Evolutionary conservation across 2,113 vertebrate species (phyloP).

Genomic region (Collichthys lucidus): DNA sequence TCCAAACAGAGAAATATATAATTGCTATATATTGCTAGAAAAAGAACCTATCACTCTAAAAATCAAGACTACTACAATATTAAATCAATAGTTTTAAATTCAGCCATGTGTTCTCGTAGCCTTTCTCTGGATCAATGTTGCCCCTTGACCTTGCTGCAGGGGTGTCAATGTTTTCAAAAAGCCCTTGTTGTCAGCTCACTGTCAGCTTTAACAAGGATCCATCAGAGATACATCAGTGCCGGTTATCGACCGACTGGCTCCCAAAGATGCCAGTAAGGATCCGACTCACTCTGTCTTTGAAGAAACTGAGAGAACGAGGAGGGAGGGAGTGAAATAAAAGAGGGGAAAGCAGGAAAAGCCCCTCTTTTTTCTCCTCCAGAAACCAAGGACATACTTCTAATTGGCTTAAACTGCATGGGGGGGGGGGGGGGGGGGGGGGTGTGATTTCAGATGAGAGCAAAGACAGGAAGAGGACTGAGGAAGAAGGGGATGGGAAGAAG

Average conservation of each 20-base stretch:
- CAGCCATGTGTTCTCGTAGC: constrained; percentile 23
- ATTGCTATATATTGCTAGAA: not conserved
- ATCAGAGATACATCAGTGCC: constrained; percentile 50
- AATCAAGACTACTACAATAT: not conserved
- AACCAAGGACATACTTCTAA: constrained; percentile 63
- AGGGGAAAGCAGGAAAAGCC: constrained; percentile 14
- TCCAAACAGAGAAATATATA: not conserved
- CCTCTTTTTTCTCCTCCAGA: constrained; percentile 20
- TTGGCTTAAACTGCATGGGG: constrained; percentile 41
- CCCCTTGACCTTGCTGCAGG: constrained; percentile 64
- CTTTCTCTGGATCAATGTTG: constrained; percentile 63
- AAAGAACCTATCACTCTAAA: not conserved
- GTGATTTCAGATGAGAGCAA: not conserved
- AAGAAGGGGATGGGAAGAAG: constrained; percentile 8
- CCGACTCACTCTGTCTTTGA: constrained; percentile 37
- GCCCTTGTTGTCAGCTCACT: constrained; percentile 64
- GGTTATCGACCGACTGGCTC: constrained; percentile 46
- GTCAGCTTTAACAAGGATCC: constrained; percentile 46
- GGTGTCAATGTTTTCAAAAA: constrained; percentile 54
- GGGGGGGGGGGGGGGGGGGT: too few species aligned
- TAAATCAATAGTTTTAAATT: constrained; percentile 10
- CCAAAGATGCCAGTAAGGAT: constrained; percentile 25
- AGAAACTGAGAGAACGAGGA: constrained; percentile 7
- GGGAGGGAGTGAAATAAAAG: not conserved
- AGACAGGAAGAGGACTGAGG: not conserved